Percentiles rank a stretch among this genome's conserved stretches.
phyloP scores from a whole-genome alignment of 2,888 invertebrate genomes.

The Gerris lacustris region DNA sequence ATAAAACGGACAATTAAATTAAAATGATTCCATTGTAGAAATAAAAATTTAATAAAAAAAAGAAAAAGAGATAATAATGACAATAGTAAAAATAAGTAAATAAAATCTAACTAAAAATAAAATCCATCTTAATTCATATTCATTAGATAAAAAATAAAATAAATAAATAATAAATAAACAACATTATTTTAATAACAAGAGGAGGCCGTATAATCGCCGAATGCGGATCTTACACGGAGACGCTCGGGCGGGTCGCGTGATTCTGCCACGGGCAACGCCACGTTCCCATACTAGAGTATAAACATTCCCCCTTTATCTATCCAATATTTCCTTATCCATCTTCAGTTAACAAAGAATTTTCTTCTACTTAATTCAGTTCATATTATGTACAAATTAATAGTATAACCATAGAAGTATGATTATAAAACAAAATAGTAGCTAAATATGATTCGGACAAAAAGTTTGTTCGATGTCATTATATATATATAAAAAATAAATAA shows the following conservation, averaged over 20 bases:
- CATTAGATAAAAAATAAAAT: conserved; percentile 8
- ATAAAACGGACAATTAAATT: not conserved
- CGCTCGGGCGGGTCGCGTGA: conserved; percentile 5
- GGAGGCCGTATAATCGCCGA: conserved; percentile 1
- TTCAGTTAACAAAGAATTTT: conserved; percentile 33
- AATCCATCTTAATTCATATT: not conserved
- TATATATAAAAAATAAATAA: too few relatives aligned
- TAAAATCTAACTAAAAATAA: conserved; percentile 18
- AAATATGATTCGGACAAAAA: too few relatives aligned
- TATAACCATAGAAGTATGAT: not conserved
- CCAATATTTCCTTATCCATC: not conserved
- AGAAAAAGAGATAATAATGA: not conserved
- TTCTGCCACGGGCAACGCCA: not conserved
- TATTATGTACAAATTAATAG: conserved; percentile 21
- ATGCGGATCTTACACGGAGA: not conserved
- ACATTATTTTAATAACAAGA: conserved; percentile 14
- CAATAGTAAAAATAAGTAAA: not conserved
- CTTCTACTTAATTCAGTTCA: conserved; percentile 27
- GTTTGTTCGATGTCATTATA: too few relatives aligned
- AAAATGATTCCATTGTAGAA: too few relatives aligned
- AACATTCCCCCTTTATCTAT: not conserved
- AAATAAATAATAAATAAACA: conserved; percentile 1
- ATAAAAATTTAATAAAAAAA: not conserved
- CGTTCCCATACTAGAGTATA: not conserved
- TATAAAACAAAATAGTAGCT: not conserved